Conservation (phyloP, 2,113 vertebrate genomes). For the Paradisaea rubra region DNA sequence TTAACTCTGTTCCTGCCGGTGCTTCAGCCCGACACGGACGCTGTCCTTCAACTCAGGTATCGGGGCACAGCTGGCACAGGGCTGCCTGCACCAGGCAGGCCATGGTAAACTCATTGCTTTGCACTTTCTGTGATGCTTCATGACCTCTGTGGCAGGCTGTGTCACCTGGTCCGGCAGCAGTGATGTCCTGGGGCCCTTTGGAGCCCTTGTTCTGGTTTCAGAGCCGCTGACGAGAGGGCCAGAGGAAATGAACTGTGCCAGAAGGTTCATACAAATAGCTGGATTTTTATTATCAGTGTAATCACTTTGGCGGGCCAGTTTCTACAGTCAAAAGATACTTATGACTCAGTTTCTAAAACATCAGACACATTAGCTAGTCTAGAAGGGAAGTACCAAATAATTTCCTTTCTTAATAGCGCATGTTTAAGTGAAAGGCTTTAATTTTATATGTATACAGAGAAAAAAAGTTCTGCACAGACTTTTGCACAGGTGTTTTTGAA, state of each 20-base stretch:
- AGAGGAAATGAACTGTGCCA: background rate
- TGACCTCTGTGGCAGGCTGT: background rate
- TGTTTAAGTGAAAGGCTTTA: background rate
- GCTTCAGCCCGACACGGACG: background rate
- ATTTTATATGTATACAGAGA: background rate
- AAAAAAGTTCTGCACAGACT: background rate
- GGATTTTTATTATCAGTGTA: background rate
- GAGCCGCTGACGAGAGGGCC: background rate
- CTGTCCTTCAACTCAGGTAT: background rate
- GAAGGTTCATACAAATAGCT: background rate
- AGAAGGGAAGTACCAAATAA: background rate
- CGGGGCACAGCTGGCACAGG: background rate
- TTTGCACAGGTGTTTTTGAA: background rate
- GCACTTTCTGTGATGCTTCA: accelerated
- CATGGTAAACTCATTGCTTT: background rate
- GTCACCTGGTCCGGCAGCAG: background rate
- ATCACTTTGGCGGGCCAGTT: background rate
- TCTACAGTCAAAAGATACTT: background rate
- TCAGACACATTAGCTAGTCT: background rate
- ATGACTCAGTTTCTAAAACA: background rate
- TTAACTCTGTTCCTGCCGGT: background rate
- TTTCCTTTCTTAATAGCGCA: background rate
- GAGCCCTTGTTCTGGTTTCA: background rate
- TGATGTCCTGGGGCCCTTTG: background rate
- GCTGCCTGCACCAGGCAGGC: background rate